These are phyloP conservation scores for Chaitophorus viminalis DNA, from an alignment of 2,888 invertebrate genomes.

Conservation along the genomic window DNA sequence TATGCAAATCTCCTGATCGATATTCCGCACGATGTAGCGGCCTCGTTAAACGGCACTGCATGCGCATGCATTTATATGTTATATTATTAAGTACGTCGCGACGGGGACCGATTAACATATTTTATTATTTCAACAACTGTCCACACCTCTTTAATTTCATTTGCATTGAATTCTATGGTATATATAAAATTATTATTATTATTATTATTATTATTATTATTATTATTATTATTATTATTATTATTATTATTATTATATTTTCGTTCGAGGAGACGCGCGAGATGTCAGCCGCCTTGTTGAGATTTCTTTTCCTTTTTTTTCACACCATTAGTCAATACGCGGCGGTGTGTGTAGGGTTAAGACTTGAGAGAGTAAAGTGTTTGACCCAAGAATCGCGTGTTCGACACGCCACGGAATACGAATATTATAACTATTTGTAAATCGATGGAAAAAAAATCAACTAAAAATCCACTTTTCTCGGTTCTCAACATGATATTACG, in stretches of 20 bases:
- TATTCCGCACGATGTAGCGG: neutral
- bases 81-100: neutral
- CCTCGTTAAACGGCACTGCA: neutral
- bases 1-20: neutral
- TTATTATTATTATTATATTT: neutral
- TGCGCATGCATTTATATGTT: neutral
- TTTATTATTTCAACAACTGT: constrained; percentile 10
- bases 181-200: too few relatives aligned
- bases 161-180: constrained; percentile 24
- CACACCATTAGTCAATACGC: constrained; percentile 21
- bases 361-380: neutral
- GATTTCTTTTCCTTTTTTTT: constrained; percentile 31
- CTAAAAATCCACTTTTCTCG: neutral
- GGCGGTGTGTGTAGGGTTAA: neutral
- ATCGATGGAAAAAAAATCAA: neutral
- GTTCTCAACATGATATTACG: neutral
- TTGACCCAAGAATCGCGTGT: constrained; percentile 37
- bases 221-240: too few relatives aligned
- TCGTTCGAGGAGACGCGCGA: neutral
- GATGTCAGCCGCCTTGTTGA: neutral
- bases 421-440: neutral
- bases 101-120: neutral
- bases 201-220: too few relatives aligned
- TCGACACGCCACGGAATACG: neutral
- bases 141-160: constrained; percentile 21